phyloP scores from a whole-genome alignment of 2,113 vertebrate species.

The Alouatta palliata region DNA sequence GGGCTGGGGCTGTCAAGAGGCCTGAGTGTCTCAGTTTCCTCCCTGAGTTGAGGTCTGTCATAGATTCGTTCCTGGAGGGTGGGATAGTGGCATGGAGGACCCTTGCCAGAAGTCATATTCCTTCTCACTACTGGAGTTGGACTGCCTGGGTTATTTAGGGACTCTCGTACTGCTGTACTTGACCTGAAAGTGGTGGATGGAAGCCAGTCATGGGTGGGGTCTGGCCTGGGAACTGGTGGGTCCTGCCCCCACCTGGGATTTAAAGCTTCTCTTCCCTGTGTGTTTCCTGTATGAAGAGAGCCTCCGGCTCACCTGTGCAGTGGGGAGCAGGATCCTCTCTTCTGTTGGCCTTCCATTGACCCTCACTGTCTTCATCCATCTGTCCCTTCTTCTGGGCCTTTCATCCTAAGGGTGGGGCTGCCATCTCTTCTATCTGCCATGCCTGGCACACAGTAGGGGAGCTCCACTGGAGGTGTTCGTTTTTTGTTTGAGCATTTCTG shows the following conservation, averaged over 20 bases:
- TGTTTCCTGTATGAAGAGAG: not conserved
- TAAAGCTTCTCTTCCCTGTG: not conserved
- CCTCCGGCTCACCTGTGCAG: no score
- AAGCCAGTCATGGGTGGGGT: not conserved
- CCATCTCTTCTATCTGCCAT: not conserved
- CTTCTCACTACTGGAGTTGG: not conserved
- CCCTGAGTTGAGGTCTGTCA: not conserved
- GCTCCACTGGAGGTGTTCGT: not conserved
- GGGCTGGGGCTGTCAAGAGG: not conserved
- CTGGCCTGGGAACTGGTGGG: not conserved
- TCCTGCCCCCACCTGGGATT: not conserved
- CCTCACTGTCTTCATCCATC: fast-evolving
- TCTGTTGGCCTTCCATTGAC: not conserved
- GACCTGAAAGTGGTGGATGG: not conserved
- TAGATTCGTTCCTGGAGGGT: not conserved
- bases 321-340: not conserved
- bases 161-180: not conserved
- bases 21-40: not conserved
- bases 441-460: not conserved
- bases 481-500: not conserved
- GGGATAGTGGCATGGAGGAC: not conserved
- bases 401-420: not conserved
- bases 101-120: not conserved
- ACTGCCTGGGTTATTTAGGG: not conserved
- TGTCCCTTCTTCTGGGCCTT: not conserved